phyloP scores from a whole-genome alignment of 2,888 invertebrate species.

The Orthosia cruda region DNA sequence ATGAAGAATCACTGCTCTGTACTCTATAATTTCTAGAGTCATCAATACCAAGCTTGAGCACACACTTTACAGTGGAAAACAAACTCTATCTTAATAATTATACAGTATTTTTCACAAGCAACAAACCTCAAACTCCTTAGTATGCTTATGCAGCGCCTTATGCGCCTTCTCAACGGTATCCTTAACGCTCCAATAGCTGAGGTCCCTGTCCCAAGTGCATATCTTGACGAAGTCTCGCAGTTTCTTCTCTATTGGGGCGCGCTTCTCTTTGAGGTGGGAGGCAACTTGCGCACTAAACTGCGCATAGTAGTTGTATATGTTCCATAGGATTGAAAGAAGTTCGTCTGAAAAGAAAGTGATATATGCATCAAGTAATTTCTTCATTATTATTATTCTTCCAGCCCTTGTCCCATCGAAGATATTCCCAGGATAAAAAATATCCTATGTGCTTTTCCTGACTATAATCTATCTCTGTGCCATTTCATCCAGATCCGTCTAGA shows the following conservation, averaged over 20 bases:
- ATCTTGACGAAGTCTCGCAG: slow-evolving; percentile 98
- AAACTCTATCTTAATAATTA: background rate
- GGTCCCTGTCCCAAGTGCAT: slow-evolving; percentile 98
- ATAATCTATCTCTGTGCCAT: too few species aligned
- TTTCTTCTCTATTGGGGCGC: slow-evolving; percentile 97
- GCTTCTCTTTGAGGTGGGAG: slow-evolving; percentile 93
- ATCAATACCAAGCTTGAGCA: background rate
- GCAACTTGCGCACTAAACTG: slow-evolving; percentile 94
- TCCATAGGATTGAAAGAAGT: slow-evolving; percentile 94
- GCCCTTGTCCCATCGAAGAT: too few species aligned
- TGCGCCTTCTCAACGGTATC: slow-evolving; percentile 97
- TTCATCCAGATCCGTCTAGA: too few species aligned
- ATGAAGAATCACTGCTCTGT: too few species aligned
- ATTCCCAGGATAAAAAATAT: too few species aligned
- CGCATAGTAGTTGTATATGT: slow-evolving; percentile 95
- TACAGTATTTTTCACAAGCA: background rate
- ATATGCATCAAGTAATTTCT: too few species aligned
- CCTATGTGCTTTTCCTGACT: too few species aligned
- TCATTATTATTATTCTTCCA: too few species aligned
- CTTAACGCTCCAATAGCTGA: slow-evolving; percentile 98
- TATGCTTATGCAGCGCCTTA: slow-evolving; percentile 96
- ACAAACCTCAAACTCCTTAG: slow-evolving; percentile 95
- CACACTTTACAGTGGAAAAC: background rate
- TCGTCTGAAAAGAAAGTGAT: slow-evolving; percentile 80
- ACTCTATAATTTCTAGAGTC: background rate